phyloP scores from a whole-genome alignment of 2,113 vertebrate genomes.

The Struthio camelus region DNA sequence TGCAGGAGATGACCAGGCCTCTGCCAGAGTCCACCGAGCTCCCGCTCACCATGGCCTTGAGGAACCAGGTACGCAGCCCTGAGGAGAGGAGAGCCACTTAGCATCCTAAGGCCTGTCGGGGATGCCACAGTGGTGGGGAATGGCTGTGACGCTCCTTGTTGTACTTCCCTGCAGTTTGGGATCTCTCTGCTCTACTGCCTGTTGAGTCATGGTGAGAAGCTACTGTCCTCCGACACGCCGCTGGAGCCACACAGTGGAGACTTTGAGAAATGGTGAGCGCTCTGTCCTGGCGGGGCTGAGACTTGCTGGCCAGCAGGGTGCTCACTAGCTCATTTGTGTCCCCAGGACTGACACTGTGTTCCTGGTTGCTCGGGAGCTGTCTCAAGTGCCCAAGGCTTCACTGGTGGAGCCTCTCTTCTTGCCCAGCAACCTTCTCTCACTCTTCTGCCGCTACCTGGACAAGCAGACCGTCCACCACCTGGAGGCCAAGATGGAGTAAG shows the following conservation, averaged over 20 bases:
- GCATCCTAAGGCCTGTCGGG: background rate
- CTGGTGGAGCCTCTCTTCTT: conserved; percentile 90
- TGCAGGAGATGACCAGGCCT: conserved; percentile 79
- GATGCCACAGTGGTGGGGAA: background rate
- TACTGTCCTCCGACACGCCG: conserved; percentile 81
- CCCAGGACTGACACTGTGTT: conserved; percentile 89
- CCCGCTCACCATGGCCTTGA: conserved; percentile 81
- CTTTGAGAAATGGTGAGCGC: conserved; percentile 85
- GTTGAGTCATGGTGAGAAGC: conserved; percentile 89
- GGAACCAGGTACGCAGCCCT: conserved; percentile 85
- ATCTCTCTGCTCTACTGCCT: conserved; percentile 92
- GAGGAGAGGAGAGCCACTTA: background rate
- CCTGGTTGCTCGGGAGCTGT: conserved; percentile 88
- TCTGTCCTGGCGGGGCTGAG: background rate
- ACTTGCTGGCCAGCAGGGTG: fast-evolving
- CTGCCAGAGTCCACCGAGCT: conserved; percentile 68
- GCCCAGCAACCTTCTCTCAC: conserved; percentile 89
- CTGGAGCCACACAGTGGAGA: conserved; percentile 81
- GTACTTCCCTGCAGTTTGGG: conserved; percentile 82
- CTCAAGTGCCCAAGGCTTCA: conserved; percentile 76
- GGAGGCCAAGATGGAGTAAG: conserved; percentile 91
- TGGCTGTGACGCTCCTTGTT: background rate
- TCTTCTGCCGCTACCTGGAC: conserved; percentile 95
- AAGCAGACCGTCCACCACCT: conserved; percentile 87
- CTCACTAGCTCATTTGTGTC: background rate